Evolutionary conservation across 2,888 invertebrate genomes (phyloP), one percentile per base, ranked within the genome.

Genomic region (Panzeria rudis): DNA sequence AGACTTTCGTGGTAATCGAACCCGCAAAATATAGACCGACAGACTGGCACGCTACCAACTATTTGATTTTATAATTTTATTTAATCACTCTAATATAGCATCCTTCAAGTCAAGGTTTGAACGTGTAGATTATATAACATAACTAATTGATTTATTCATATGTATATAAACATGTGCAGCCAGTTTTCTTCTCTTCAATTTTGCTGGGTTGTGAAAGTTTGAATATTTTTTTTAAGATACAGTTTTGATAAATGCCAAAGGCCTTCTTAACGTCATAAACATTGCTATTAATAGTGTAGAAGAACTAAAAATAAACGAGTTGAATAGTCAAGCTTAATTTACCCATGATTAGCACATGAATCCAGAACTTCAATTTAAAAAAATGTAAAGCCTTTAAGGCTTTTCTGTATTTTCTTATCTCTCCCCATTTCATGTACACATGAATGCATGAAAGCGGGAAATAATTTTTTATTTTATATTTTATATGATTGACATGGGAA

Each of bases 401-500:
- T 41, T 56, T 25, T 71, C 52, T 54, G 6, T 32, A 11, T 41
- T 41, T 29, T 44, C 29, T 56, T 17, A 11, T 9, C 17, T 71
- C n/a, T 25, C n/a, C 17, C 32, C 17, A 32, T 32, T 29, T 56
- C 8, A 3, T 29, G 20, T 25, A 9, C 9, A 56, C n/a, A 56
- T 56, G n/a, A 2, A 32, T 17, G n/a, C 32, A n/a, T 41, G 11
- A 35, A 8, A 20, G n/a, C 32, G 32, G 32, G 50, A 50, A 66
- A 68, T 20, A 64, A 44, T 29, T 52, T 13, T 29, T 2, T n/a
- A 17, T 44, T 47, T 20, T 50, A 50, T 50, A 20, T 52, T 20
- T 32, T 20, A 15, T 8, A 35, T 68, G 50, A 68, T 68, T 50
- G 68, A 68, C 32, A 68, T 68, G 68, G 68, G 68, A 68, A 68